Base-by-base conservation (phyloP, 23 tunicate genomes). In the Phallusia fumigata region DNA sequence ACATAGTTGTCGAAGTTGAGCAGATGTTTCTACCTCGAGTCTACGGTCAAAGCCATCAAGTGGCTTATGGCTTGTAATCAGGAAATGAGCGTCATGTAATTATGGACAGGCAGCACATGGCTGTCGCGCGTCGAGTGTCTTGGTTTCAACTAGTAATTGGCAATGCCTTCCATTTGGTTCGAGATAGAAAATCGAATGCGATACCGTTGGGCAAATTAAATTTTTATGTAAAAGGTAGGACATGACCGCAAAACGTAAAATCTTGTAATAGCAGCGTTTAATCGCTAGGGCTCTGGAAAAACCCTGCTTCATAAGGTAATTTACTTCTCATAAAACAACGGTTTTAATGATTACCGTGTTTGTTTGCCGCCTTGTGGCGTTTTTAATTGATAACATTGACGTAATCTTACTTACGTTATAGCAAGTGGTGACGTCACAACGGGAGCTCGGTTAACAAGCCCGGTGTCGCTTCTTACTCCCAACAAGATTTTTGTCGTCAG, bases 381-480 rank as follows among this genome's bases (percentile, higher is more conserved):
- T 40, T 40, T 40, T 40, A 40, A 40, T 10, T 40, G 47, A 6
- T 16, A 11, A 58, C 69, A 58, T 6, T 8, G 69, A 58, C 69
- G 69, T 58, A 22, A 33, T 26, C 16, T 11, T 32, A 16, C 84
- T 86, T 79, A 86, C 89, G 81, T 86, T 80, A 86, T 86, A 52
- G 82, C 65, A 0, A 83, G 81, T 32, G 89, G 77, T 83, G 82
- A 81, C 30, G 84, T 52, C 53, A 76, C 78, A 22, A 80, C 84
- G 40, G 89, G 89, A n/a, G 89, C 83, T 15, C 73, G 47, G 65
- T 86, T 86, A 22, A 84, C 76, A n/a, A 78, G 58, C 12, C 84
- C 84, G 8, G 84, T 86, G 76, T 86, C 89, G 36, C 77, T 81
- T 31, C 89, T 52, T 19, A 36, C 30, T 18, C 89, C 89, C 21